phyloP scores from a whole-genome alignment of 1,140 invertebrate species.

The Lordiphosa mommai region DNA sequence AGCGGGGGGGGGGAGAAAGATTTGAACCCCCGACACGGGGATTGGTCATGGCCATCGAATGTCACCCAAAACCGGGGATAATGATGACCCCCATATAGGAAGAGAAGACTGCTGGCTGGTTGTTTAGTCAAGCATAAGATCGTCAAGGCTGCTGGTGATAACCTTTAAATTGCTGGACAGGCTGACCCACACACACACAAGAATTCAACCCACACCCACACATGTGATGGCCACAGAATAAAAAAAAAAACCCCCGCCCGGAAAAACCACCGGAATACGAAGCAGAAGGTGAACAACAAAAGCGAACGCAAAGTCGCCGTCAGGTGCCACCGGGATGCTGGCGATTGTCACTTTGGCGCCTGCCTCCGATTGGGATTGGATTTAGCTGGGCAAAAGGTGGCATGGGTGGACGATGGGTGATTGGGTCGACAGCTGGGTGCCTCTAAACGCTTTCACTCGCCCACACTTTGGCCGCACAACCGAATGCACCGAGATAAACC shows the following conservation, averaged over 20 bases:
- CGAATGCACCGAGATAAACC: conserved; percentile 76
- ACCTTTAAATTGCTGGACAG: conserved; percentile 63
- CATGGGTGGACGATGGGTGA: conserved; percentile 10
- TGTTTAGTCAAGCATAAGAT: conserved; percentile 69
- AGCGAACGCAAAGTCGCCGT: conserved; percentile 19
- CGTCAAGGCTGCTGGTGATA: conserved; percentile 65
- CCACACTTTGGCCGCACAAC: conserved; percentile 6
- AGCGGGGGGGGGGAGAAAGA: conserved; percentile 4
- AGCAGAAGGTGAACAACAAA: conserved; percentile 1
- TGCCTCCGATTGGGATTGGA: conserved; percentile 17
- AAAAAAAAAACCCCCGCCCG: conserved; percentile 1
- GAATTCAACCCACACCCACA: not conserved
- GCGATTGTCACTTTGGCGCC: conserved; percentile 63
- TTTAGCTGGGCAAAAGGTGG: no score
- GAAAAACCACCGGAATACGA: no score
- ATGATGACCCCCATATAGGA: conserved; percentile 32
- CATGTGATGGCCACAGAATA: conserved; percentile 4
- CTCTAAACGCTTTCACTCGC: conserved; percentile 38
- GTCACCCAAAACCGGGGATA: conserved; percentile 6
- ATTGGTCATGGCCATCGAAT: not conserved
- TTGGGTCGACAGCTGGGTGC: conserved; percentile 17
- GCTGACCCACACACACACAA: conserved; percentile 22
- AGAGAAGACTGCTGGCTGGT: conserved; percentile 10
- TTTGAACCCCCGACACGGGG: conserved; percentile 4
- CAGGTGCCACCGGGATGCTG: conserved; percentile 28